These are phyloP conservation scores for Dryas iulia DNA, from an alignment of 1,140 invertebrate species.

Conservation along the genomic window DNA sequence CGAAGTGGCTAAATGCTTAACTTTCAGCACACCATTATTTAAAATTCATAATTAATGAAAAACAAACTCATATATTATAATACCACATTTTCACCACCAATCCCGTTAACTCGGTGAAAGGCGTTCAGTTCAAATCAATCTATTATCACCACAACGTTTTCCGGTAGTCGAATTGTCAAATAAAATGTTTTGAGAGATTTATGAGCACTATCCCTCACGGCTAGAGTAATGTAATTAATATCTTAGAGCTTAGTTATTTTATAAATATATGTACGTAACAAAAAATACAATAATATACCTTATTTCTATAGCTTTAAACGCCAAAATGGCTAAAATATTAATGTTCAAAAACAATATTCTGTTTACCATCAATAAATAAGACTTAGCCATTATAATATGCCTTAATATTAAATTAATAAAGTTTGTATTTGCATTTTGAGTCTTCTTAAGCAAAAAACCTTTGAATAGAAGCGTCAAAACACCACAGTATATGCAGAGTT, in stretches of 20 bases:
- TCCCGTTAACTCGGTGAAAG: neutral
- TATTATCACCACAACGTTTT: slow-evolving; percentile 28
- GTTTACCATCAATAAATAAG: neutral
- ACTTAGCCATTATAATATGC: neutral
- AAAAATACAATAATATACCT: slow-evolving; percentile 15
- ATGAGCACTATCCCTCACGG: slow-evolving; percentile 37
- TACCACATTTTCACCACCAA: too few species aligned
- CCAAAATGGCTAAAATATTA: slow-evolving; percentile 14
- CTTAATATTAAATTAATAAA: neutral
- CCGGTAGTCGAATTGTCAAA: slow-evolving; percentile 37
- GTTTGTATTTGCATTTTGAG: neutral
- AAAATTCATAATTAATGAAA: too few species aligned
- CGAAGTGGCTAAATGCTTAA: too few species aligned
- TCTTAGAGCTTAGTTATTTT: slow-evolving; percentile 18
- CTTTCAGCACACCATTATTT: too few species aligned
- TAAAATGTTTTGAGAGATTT: slow-evolving; percentile 36
- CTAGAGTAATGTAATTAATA: slow-evolving; percentile 42
- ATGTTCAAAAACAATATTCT: neutral
- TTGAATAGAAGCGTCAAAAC: slow-evolving; percentile 36
- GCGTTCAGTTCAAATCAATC: neutral
- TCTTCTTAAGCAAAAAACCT: neutral
- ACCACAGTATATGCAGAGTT: slow-evolving; percentile 43
- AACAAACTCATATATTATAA: too few species aligned
- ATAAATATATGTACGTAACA: neutral
- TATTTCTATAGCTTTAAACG: slow-evolving; percentile 3